Percentiles rank a stretch among this genome's conserved stretches.
These are phyloP conservation scores for Apostichopus japonicus DNA, from an alignment of 35 echinoderm and acorn worm genomes.

Conservation along the genomic window DNA sequence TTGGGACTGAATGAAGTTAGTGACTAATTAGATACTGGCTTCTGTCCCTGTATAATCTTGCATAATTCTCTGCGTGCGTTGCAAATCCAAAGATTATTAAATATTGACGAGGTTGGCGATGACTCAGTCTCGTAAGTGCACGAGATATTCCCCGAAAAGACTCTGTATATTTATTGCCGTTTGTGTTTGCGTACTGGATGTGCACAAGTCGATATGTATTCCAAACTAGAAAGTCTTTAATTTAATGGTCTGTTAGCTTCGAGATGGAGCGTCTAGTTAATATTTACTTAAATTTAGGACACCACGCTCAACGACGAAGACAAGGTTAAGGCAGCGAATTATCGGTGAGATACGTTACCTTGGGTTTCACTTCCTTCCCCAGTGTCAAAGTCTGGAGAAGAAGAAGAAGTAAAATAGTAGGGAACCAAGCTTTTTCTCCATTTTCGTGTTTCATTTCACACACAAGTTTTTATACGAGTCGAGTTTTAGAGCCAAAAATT, in stretches of 20 bases:
- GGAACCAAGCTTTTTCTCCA: not conserved
- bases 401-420: not conserved
- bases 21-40: too few relatives aligned
- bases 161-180: too few relatives aligned
- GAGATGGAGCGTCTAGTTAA: slow-evolving; percentile 8
- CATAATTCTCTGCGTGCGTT: not conserved
- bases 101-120: not conserved
- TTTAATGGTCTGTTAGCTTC: not conserved
- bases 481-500: not conserved
- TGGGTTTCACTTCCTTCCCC: not conserved
- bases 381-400: not conserved
- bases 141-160: not conserved
- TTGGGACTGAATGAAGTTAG: too few relatives aligned
- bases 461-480: not conserved
- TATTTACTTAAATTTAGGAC: not conserved
- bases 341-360: not conserved
- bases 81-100: not conserved
- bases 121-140: not conserved
- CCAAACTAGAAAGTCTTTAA: not conserved
- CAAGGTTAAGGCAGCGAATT: not conserved
- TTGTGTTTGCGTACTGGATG: too few relatives aligned
- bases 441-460: not conserved
- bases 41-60: not conserved
- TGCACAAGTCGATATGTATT: too few relatives aligned
- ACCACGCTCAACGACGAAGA: too few relatives aligned